Evolutionary conservation across 2,888 invertebrate species (phyloP), one percentile per base, ranked within the genome.

Genomic region (Nemurella pictetii): DNA sequence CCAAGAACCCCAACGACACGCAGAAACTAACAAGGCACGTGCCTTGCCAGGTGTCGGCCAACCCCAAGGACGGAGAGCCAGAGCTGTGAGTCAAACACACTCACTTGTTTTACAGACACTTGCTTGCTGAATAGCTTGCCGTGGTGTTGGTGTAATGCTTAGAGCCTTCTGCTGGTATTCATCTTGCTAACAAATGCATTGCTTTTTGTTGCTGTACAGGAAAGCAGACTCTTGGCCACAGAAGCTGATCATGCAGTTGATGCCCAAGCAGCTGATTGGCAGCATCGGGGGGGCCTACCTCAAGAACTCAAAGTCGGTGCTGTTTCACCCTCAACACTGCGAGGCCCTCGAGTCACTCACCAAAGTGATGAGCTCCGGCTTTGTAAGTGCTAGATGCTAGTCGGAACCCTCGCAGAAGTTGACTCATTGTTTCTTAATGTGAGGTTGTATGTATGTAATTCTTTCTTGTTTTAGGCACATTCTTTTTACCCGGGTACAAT

Each of bases 141-240:
- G 35, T 35, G 4, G 35, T 12, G 35, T 35, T 4, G n/a, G n/a
- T n/a, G n/a, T n/a, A n/a, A n/a, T n/a, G n/a, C n/a, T n/a, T n/a
- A n/a, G n/a, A n/a, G n/a, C n/a, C n/a, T n/a, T n/a, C n/a, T n/a
- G n/a, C n/a, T n/a, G n/a, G n/a, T n/a, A n/a, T n/a, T n/a, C n/a
- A n/a, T n/a, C n/a, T n/a, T n/a, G n/a, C n/a, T n/a, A n/a, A n/a
- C n/a, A n/a, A n/a, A n/a, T n/a, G n/a, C 55, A n/a, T n/a, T n/a
- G n/a, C n/a, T n/a, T n/a, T n/a, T n/a, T 12, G 55, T 55, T 20
- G 55, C 15, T 55, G 55, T 89, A 85, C 88, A 94, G 94, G 85
- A 97, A 97, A 91, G 97, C 97, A 0, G 96, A 97, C 89, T 96
- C 96, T 35, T 99, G 98, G 98, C 98, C 98, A 0, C 93, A 94